Conservation (phyloP, 2,888 invertebrate species). For the Imbricaverruca yamaguchii region DNA sequence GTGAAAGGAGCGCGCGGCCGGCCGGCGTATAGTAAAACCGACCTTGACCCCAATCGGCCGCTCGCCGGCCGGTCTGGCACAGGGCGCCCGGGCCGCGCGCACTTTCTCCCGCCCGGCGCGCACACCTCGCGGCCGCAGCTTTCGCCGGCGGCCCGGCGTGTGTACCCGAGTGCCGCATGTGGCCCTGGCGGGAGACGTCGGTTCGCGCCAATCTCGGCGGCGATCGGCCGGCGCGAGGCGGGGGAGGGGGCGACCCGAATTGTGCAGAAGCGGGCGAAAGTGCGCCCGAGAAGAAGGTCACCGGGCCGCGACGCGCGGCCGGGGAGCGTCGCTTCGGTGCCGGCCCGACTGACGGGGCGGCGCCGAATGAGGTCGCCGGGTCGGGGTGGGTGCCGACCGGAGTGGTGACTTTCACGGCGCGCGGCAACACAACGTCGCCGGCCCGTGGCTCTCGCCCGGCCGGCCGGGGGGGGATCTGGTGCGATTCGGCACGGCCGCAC, state of each 20-base stretch:
- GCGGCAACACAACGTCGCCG: neutral
- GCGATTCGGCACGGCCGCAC: neutral
- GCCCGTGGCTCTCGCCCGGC: too few relatives aligned
- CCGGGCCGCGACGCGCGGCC: neutral
- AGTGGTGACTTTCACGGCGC: neutral
- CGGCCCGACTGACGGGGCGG: neutral
- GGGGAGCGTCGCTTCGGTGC: neutral
- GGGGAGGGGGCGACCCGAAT: neutral
- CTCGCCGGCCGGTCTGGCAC: neutral
- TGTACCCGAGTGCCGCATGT: neutral
- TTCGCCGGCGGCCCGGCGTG: neutral
- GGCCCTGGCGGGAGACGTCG: neutral
- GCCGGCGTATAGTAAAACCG: neutral
- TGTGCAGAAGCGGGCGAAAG: conserved; percentile 3
- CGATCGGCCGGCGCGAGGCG: neutral
- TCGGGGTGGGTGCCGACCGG: neutral
- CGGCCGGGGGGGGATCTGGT: neutral
- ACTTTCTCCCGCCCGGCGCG: neutral
- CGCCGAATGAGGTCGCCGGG: neutral
- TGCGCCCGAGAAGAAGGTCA: conserved; percentile 5
- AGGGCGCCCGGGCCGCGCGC: neutral
- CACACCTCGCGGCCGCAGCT: neutral
- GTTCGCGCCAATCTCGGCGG: neutral
- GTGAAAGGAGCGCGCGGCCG: neutral
- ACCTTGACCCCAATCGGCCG: neutral